Base-by-base conservation (phyloP, 2,888 invertebrate genomes). In the Agriotes lineatus region DNA sequence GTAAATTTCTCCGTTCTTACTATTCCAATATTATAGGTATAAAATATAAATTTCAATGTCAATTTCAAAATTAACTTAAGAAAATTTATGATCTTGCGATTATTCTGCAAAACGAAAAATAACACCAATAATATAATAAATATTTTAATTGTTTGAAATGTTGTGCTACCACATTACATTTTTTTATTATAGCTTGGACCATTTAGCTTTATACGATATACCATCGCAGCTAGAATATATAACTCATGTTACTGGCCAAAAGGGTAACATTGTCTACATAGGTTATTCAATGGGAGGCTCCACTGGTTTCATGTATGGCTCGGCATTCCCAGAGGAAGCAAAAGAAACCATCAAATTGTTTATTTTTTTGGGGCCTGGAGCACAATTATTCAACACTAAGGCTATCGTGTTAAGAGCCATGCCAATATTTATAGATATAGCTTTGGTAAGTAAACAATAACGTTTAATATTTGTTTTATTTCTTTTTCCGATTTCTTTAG, bases 261-360 rank as follows among this genome's bases (percentile, higher is more conserved):
- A 70, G 58, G 54, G 54, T 10, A 54, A 54, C n/a, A 79, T 92
- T 25, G 88, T 90, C 75, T 96, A 95, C 80, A 86, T 96, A 39
- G 97, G 96, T 0, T 96, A 96, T 83, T 96, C 96, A 0, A 93
- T 96, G 88, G 96, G 96, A 1, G 93, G 93, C 0, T 91, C 93
- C 0, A 86, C 90, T 65, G 87, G 91, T 69, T 90, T 91, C 76
- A 91, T 91, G 35, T 87, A 93, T 81, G 87, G 91, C 48, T 89
- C 91, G 0, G 88, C 89, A 25, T 87, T 88, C 77, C 90, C 92
- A 0, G 88, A 91, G 69, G 90, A 92, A 76, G 91, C 93, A 68
- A 87, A 88, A 48, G 87, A 90, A 56, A 85, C 92, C 19, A 85
- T 88, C 69, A 89, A 90, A 0, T 89, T 90, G 72, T 89, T 90